These are phyloP conservation scores for Montifringilla adamsi DNA, from an alignment of 2,113 vertebrate species.

Conservation along the genomic window DNA sequence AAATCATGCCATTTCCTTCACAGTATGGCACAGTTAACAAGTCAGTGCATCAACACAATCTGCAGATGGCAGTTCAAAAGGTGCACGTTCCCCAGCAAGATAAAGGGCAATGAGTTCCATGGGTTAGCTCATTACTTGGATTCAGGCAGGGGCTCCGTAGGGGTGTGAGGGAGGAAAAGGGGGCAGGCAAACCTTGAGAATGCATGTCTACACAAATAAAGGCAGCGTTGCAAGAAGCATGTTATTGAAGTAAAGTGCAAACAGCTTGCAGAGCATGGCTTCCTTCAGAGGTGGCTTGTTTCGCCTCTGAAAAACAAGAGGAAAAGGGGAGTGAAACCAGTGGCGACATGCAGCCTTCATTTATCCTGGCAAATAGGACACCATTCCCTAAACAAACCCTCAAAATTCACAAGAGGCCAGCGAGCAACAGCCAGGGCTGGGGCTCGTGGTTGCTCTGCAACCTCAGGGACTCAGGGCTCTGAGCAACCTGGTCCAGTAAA, in stretches of 20 bases:
- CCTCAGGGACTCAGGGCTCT: background rate
- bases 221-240: slow-evolving; percentile 25
- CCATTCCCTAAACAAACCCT: slow-evolving; percentile 75
- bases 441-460: slow-evolving; percentile 61
- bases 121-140: slow-evolving; percentile 80
- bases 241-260: slow-evolving; percentile 69
- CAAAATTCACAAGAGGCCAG: slow-evolving; percentile 72
- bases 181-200: slow-evolving; percentile 59
- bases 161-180: slow-evolving; percentile 65
- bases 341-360: slow-evolving; percentile 75
- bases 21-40: slow-evolving; percentile 88
- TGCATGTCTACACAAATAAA: slow-evolving; percentile 68
- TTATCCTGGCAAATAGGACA: slow-evolving; percentile 77
- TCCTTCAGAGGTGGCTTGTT: slow-evolving; percentile 32
- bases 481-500: background rate
- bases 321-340: slow-evolving; percentile 40
- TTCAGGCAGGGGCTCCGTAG: slow-evolving; percentile 76
- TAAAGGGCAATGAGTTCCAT: slow-evolving; percentile 81
- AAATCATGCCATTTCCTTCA: slow-evolving; percentile 89
- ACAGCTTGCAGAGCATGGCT: slow-evolving; percentile 66
- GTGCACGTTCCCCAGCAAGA: slow-evolving; percentile 83
- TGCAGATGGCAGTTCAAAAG: slow-evolving; percentile 89
- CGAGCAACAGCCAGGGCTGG: slow-evolving; percentile 65
- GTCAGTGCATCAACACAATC: slow-evolving; percentile 84
- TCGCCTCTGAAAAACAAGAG: background rate